Percentiles rank a stretch among this genome's conserved stretches.
phyloP scores from a whole-genome alignment of 2,113 vertebrate genomes.

The Varanus salvator region DNA sequence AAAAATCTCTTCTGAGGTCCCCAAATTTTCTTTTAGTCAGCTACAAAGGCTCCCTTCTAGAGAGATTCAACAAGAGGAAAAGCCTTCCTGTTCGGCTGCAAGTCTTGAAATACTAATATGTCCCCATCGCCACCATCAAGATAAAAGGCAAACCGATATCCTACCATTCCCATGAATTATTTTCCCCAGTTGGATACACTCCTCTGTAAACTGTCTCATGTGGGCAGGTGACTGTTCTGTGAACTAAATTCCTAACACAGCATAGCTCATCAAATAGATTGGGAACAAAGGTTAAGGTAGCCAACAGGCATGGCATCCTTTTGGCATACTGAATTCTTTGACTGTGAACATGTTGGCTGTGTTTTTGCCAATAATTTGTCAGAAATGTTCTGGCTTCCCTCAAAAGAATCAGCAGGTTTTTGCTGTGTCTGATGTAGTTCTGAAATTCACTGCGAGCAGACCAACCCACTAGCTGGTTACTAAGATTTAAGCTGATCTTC shows the following conservation, averaged over 20 bases:
- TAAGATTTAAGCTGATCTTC: constrained; percentile 2
- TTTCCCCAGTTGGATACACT: background rate
- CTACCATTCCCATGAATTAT: background rate
- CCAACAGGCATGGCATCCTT: constrained; percentile 44
- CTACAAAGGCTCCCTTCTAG: no score
- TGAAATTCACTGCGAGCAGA: background rate
- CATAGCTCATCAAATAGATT: constrained; percentile 22
- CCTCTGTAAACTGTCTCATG: background rate
- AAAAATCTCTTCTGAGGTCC: background rate
- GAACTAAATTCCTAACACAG: background rate
- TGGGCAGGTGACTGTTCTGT: background rate
- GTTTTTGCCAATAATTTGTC: constrained; percentile 64
- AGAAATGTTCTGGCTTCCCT: constrained; percentile 54
- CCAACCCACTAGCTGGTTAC: constrained; percentile 1
- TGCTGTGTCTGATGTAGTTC: constrained; percentile 24
- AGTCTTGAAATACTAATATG: background rate
- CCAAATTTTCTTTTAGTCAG: background rate
- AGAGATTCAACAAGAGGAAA: background rate
- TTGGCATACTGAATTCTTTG: constrained; percentile 46
- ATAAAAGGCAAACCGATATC: background rate
- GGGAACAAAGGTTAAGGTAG: constrained; percentile 48
- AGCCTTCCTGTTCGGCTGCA: background rate
- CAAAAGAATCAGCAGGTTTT: constrained; percentile 49
- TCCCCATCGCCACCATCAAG: no score
- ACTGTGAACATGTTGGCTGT: constrained; percentile 47